Percentiles rank a stretch among this genome's conserved stretches.
These are phyloP conservation scores for Glyphotaelius pellucidus DNA, from an alignment of 2,888 invertebrate genomes.

Conservation along the genomic window DNA sequence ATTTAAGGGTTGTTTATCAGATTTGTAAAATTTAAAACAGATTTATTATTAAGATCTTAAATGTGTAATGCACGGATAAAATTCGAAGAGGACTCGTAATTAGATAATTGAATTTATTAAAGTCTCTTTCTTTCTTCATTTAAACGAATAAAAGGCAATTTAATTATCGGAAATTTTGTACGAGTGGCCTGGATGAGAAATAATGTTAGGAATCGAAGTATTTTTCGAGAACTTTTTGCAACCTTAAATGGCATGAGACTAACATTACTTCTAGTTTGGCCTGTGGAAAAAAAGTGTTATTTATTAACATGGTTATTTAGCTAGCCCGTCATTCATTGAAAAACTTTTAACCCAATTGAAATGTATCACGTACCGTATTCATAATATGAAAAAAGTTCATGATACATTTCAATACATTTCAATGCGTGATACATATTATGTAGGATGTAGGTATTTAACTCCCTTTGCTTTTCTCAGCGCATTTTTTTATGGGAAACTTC, in stretches of 20 bases:
- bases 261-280: background rate
- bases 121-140: constrained; percentile 16
- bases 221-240: background rate
- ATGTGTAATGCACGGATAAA: too few relatives aligned
- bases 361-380: background rate
- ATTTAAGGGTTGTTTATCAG: too few relatives aligned
- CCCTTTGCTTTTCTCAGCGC: too few relatives aligned
- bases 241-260: background rate
- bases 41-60: too few relatives aligned
- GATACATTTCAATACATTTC: too few relatives aligned
- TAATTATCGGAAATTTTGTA: background rate
- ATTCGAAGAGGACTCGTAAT: too few relatives aligned
- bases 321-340: background rate
- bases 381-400: too few relatives aligned
- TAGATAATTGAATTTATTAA: background rate
- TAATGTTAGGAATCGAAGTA: background rate
- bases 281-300: background rate
- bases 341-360: background rate
- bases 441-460: too few relatives aligned
- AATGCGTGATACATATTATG: too few relatives aligned
- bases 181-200: background rate
- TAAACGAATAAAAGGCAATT: constrained; percentile 9
- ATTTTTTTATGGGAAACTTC: too few relatives aligned
- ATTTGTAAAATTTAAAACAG: too few relatives aligned
- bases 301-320: background rate